Evolutionary conservation across 1,140 invertebrate species (phyloP).

Genomic region (Linepithema humile): DNA sequence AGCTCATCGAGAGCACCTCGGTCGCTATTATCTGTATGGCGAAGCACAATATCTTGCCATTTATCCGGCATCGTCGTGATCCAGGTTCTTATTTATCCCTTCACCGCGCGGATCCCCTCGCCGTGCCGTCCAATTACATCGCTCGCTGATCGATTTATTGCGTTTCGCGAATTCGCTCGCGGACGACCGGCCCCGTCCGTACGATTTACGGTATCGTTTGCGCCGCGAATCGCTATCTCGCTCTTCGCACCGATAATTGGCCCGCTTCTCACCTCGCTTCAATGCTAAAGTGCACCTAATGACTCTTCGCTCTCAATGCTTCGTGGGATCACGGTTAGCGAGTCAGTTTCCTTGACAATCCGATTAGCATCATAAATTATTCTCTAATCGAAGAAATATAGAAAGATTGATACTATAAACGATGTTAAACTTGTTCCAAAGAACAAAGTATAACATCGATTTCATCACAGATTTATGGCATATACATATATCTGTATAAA

Average conservation of each 20-base stretch:
- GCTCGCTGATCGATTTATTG: constrained; percentile 43
- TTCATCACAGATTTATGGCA: too few relatives aligned
- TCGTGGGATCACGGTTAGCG: not conserved
- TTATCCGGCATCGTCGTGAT: constrained; percentile 36
- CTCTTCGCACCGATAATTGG: constrained; percentile 33
- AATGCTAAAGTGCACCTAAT: constrained; percentile 5
- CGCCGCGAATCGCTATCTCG: constrained; percentile 12
- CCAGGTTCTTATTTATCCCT: constrained; percentile 19
- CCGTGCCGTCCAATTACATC: constrained; percentile 35
- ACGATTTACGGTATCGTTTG: constrained; percentile 38
- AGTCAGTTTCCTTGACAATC: not conserved
- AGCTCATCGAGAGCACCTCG: constrained; percentile 1
- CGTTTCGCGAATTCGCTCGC: constrained; percentile 25
- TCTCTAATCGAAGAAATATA: not conserved
- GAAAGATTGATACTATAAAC: not conserved
- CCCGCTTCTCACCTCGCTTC: constrained; percentile 38
- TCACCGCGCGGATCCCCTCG: not conserved
- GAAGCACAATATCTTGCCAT: constrained; percentile 27
- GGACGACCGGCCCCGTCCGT: not conserved
- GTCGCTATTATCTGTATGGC: constrained; percentile 13
- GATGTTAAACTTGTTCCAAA: not conserved
- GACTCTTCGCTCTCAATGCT: constrained; percentile 10
- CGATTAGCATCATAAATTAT: constrained; percentile 23
- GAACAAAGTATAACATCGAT: not conserved
- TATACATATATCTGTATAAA: too few relatives aligned